A percentile compares a stretch with the other conserved stretches of the same genome.
Conservation (phyloP, 2,113 vertebrate species). For the Phyllostomus hastatus region DNA sequence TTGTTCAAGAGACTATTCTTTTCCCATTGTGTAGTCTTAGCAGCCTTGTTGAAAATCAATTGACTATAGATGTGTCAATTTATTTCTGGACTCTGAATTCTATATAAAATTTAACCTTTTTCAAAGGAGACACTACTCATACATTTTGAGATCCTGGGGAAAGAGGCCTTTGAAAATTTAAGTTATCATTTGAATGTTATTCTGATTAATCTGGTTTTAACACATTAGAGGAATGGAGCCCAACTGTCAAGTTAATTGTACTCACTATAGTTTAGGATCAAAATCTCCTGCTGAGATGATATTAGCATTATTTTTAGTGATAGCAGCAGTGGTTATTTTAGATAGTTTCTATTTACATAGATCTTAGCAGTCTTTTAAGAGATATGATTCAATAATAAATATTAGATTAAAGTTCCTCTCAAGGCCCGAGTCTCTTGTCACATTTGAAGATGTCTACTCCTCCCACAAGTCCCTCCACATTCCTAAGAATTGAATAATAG, state of each 20-base stretch:
- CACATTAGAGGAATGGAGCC: background rate
- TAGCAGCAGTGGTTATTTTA: background rate
- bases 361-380: background rate
- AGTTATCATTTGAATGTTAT: background rate
- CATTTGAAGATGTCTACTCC: background rate
- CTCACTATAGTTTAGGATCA: background rate
- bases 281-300: background rate
- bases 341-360: background rate
- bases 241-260: background rate
- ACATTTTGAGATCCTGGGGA: background rate
- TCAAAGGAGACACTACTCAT: background rate
- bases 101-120: background rate
- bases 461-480: background rate
- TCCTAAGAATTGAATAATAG: background rate
- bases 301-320: background rate
- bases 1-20: background rate
- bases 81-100: background rate
- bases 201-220: slow-evolving; percentile 6
- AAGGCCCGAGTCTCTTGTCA: background rate
- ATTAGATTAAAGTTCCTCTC: background rate
- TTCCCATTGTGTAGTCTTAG: background rate
- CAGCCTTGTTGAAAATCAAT: background rate
- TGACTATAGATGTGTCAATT: background rate
- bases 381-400: background rate
- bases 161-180: background rate